Evolutionary conservation across 2,113 vertebrate genomes (phyloP), one percentile per base, ranked within the genome.

Genomic region (Pelvicachromis taeniatus): DNA sequence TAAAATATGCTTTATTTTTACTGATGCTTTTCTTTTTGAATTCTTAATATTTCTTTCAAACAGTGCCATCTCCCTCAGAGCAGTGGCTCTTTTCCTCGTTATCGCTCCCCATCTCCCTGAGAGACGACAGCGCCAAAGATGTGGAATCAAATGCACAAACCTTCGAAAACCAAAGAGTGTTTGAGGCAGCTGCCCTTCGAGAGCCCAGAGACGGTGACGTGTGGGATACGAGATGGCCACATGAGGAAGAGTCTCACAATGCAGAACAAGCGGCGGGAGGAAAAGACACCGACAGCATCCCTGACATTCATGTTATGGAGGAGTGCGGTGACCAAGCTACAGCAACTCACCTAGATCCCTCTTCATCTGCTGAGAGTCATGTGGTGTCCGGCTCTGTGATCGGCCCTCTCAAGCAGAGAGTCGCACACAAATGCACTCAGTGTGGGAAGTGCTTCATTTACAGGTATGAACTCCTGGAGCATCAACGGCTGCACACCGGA

Each of bases 381-480:
- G 19, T n/a, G 1, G 6, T 38, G 9, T 61, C 85, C 14, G 48
- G 26, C 79, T 55, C 63, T 11, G 9, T 50, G 6, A 78, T 52
- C 0, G 16, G 52, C 4, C 35, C 77, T 16, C 83, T 83, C 2
- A 73, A 78, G 33, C 55, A 26, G 40, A 88, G 91, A 26, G 91
- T 91, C 17, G 87, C 91, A 29, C 89, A 93, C 45, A 91, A 82
- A 68, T 94, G 93, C 29, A 1, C 61, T 38, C 93, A 92, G 21
- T 93, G 93, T 65, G 90, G 78, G 48, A 90, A 86, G 48, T 91
- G 89, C 55, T 93, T 80, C 21, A 91, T 89, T 38, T 91, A 90
- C 31, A 86, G 78, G 6, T 91, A 90, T 9, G 81, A 94, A 26
- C 89, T 94, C 29, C 50, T 87, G 19, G 89, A 91, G 63, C 93